Evolutionary conservation across 1,140 invertebrate genomes (phyloP).

Genomic region (Reticulitermes speratus): DNA sequence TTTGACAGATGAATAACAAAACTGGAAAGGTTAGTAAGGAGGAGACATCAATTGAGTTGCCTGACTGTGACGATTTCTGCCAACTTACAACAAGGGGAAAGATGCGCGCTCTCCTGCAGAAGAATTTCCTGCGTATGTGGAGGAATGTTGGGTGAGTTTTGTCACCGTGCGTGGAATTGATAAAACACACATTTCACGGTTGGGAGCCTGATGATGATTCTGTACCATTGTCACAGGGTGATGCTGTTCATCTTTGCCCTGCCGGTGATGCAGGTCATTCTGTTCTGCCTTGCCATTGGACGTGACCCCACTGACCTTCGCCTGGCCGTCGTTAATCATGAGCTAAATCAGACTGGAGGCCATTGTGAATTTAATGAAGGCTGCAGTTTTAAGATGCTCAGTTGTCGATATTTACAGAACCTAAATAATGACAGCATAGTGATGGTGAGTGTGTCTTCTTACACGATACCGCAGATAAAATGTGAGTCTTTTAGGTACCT

Average conservation of each 20-base stretch:
- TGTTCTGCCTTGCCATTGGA: constrained; percentile 93
- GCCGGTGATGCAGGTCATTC: constrained; percentile 90
- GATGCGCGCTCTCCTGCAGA: constrained; percentile 79
- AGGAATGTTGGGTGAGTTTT: constrained; percentile 75
- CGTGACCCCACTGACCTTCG: constrained; percentile 81
- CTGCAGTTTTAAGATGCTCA: constrained; percentile 69
- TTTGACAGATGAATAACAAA: constrained; percentile 57
- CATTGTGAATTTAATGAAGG: constrained; percentile 53
- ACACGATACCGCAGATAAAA: no score
- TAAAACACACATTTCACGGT: not conserved
- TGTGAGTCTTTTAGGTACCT: no score
- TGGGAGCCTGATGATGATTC: not conserved
- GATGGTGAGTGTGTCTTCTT: constrained; percentile 43
- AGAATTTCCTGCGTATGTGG: constrained; percentile 92
- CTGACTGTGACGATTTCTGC: constrained; percentile 57
- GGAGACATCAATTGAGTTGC: constrained; percentile 52
- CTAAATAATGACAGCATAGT: constrained; percentile 64
- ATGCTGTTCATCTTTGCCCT: constrained; percentile 91
- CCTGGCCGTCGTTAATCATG: constrained; percentile 83
- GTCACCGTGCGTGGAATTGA: no score
- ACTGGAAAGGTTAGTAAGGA: constrained; percentile 49
- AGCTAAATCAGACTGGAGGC: constrained; percentile 53
- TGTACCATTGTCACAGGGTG: constrained; percentile 56
- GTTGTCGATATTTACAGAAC: constrained; percentile 72
- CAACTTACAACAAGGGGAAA: constrained; percentile 65